Evolutionary conservation across 2,888 invertebrate species (phyloP).

Genomic region (Agriopis marginaria): DNA sequence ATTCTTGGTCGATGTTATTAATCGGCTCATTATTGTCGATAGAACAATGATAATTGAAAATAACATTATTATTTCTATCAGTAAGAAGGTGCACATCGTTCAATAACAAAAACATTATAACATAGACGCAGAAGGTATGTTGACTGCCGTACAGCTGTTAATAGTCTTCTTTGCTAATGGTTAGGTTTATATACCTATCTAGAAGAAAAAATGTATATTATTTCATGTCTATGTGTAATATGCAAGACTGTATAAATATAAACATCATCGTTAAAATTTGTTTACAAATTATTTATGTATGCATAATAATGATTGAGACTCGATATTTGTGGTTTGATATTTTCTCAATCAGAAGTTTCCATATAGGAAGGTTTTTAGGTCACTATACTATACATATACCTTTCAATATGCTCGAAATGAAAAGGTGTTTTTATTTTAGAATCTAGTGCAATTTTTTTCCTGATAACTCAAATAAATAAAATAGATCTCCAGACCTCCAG

Average conservation of each 20-base stretch:
- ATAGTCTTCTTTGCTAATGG: neutral
- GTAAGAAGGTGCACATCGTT: conserved; percentile 11
- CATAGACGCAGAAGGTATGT: neutral
- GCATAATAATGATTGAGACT: neutral
- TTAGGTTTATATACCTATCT: neutral
- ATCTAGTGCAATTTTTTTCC: no score
- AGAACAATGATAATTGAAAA: conserved; percentile 44
- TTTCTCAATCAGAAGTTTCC: no score
- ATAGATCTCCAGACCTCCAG: no score
- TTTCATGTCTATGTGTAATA: neutral
- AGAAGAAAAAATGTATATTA: neutral
- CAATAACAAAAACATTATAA: conserved; percentile 21
- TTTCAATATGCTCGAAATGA: no score
- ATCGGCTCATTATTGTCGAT: conserved; percentile 31
- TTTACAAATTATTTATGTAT: neutral
- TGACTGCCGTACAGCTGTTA: neutral
- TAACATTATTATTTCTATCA: conserved; percentile 20
- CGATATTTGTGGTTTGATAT: no score
- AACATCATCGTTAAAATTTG: neutral
- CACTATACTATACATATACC: no score
- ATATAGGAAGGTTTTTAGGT: no score
- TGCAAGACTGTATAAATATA: conserved; percentile 6
- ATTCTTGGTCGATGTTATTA: conserved; percentile 35
- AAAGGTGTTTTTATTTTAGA: no score
- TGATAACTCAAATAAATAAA: no score